A percentile compares a stretch with the other conserved stretches of the same genome.
Evolutionary conservation across 2,888 invertebrate species (phyloP).

Genomic region (Microdon myrmicae): DNA sequence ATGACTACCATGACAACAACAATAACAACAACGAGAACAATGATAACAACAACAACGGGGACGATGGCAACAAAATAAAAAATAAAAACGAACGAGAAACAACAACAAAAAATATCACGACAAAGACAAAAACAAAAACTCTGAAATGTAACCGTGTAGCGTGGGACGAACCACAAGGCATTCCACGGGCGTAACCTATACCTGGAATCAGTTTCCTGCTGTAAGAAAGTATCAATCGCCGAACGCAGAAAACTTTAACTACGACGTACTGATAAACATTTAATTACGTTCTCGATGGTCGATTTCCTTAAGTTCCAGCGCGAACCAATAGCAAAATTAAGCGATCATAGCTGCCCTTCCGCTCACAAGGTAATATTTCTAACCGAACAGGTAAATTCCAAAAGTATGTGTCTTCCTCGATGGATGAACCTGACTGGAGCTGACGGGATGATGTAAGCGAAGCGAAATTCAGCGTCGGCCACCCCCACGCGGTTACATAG

Average conservation of each 20-base stretch:
- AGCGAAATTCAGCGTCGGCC: too few relatives aligned
- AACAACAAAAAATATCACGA: conserved; percentile 38
- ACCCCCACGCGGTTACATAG: too few relatives aligned
- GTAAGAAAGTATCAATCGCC: conserved; percentile 3
- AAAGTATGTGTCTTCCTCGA: too few relatives aligned
- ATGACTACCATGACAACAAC: too few relatives aligned
- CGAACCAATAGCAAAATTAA: conserved; percentile 24
- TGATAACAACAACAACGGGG: too few relatives aligned
- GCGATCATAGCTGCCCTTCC: conserved; percentile 27
- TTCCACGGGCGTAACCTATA: conserved; percentile 36
- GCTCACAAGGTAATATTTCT: too few relatives aligned
- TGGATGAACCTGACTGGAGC: too few relatives aligned
- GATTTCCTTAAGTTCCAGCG: conserved; percentile 35
- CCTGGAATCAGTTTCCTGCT: conserved; percentile 27
- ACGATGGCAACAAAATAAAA: too few relatives aligned
- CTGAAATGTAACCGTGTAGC: conserved; percentile 27
- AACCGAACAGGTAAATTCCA: too few relatives aligned
- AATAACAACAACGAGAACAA: too few relatives aligned
- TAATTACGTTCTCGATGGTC: conserved; percentile 22
- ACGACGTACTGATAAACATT: conserved; percentile 1
- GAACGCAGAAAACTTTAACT: neutral
- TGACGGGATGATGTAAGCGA: too few relatives aligned
- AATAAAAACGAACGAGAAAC: too few relatives aligned
- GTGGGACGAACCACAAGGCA: conserved; percentile 51
- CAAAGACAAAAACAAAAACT: conserved; percentile 7